These are phyloP conservation scores for Anolis carolinensis DNA, from an alignment of 2,113 vertebrate genomes.

Conservation along the genomic window DNA sequence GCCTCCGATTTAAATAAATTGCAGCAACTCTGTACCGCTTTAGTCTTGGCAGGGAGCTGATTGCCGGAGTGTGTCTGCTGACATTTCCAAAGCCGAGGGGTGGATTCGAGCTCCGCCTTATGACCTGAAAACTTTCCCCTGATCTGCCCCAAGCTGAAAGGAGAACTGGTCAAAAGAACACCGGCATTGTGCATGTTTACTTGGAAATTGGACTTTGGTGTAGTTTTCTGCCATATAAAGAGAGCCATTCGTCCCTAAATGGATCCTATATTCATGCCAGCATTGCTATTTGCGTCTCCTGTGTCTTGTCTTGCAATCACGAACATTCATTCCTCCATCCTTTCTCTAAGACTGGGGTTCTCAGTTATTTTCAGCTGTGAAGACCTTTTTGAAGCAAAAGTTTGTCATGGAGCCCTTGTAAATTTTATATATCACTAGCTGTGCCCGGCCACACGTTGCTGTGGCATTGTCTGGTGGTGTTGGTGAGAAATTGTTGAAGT, in stretches of 20 bases:
- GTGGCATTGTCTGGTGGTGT: too few species aligned
- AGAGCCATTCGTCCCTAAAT: neutral
- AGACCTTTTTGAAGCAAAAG: too few species aligned
- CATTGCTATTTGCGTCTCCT: neutral
- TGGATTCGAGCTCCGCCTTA: neutral
- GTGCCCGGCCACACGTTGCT: too few species aligned
- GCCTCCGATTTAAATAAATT: neutral
- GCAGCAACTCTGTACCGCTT: neutral
- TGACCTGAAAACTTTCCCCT: neutral
- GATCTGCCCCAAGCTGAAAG: neutral
- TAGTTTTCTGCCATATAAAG: too few species aligned
- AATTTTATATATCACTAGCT: too few species aligned
- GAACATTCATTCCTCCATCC: neutral
- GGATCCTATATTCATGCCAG: neutral
- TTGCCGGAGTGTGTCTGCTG: neutral
- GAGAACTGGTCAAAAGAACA: neutral
- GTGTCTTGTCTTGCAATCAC: neutral
- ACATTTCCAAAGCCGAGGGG: neutral
- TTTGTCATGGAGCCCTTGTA: too few species aligned
- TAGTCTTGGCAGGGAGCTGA: neutral
- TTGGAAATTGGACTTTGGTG: neutral
- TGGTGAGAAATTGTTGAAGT: too few species aligned
- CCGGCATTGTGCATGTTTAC: neutral
- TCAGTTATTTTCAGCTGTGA: too few species aligned
- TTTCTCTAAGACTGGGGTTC: too few species aligned